A percentile compares a stretch with the other conserved stretches of the same genome.
These are phyloP conservation scores for Drosophila quadrilineata DNA, from an alignment of 1,140 invertebrate species.

Conservation along the genomic window DNA sequence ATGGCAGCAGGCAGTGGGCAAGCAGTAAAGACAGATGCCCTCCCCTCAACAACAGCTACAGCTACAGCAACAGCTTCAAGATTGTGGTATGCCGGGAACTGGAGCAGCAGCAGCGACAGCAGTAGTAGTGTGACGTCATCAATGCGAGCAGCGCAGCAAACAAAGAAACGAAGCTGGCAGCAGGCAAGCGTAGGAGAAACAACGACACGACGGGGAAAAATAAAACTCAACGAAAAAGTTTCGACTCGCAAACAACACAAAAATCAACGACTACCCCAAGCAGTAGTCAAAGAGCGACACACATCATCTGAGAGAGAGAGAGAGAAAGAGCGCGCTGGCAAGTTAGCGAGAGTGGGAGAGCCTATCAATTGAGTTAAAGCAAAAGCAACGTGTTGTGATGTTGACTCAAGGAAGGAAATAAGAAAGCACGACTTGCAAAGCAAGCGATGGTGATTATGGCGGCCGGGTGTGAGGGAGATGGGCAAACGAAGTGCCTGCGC, in stretches of 20 bases:
- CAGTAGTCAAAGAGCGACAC: conserved; percentile 11
- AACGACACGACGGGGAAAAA: conserved; percentile 69
- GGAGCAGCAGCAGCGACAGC: conserved; percentile 71
- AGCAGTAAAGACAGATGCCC: not conserved
- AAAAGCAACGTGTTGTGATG: conserved; percentile 28
- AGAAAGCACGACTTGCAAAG: conserved; percentile 42
- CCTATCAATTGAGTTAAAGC: conserved; percentile 61
- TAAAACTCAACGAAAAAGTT: conserved; percentile 69
- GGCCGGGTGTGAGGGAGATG: not conserved
- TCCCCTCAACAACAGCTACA: not conserved
- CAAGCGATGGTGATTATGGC: not conserved
- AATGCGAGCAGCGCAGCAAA: conserved; percentile 33
- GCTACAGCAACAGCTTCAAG: conserved; percentile 30
- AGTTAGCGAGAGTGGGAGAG: not conserved
- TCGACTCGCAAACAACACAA: conserved; percentile 12
- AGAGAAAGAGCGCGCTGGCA: not conserved
- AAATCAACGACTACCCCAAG: conserved; percentile 41
- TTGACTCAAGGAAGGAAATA: conserved; percentile 52
- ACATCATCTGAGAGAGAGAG: not conserved
- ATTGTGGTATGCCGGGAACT: conserved; percentile 63
- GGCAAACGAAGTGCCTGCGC: conserved; percentile 1
- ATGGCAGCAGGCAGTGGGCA: conserved; percentile 37
- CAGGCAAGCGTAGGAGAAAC: conserved; percentile 43
- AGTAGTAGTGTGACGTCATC: conserved; percentile 66
- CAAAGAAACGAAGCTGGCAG: conserved; percentile 3